Evolutionary conservation across 2,888 invertebrate genomes (phyloP).

Genomic region (Anorthoa munda): DNA sequence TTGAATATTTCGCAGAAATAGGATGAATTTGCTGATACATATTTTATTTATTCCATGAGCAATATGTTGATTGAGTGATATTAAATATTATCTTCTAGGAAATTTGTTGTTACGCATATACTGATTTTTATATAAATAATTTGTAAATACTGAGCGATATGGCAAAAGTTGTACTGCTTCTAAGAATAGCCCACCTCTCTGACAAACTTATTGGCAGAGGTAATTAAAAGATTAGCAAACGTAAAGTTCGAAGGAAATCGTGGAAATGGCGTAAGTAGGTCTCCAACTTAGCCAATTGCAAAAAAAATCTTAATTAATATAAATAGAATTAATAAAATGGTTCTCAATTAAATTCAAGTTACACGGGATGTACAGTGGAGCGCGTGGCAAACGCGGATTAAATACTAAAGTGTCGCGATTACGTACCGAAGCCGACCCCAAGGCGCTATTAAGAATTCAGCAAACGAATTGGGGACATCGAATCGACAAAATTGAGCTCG

Average conservation of each 20-base stretch:
- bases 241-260: constrained; percentile 26
- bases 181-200: background rate
- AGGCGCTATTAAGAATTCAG: constrained; percentile 88
- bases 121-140: background rate
- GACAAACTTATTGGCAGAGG: background rate
- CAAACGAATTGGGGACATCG: constrained; percentile 89
- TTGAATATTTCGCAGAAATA: constrained; percentile 47
- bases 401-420: constrained; percentile 85
- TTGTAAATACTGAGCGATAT: background rate
- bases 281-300: constrained; percentile 26
- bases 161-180: background rate
- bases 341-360: constrained; percentile 81
- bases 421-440: constrained; percentile 80
- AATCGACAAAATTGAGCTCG: constrained; percentile 88
- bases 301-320: constrained; percentile 40
- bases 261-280: constrained; percentile 11
- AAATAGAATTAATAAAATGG: constrained; percentile 54
- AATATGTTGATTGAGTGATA: constrained; percentile 46
- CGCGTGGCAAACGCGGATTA: constrained; percentile 82
- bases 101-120: constrained; percentile 4
- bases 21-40: constrained; percentile 15
- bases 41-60: constrained; percentile 45
- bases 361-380: constrained; percentile 73
- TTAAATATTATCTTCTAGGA: constrained; percentile 31
- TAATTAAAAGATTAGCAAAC: constrained; percentile 35